These are phyloP conservation scores for Porphyrio hochstetteri DNA, from an alignment of 2,113 vertebrate genomes.

Conservation along the genomic window DNA sequence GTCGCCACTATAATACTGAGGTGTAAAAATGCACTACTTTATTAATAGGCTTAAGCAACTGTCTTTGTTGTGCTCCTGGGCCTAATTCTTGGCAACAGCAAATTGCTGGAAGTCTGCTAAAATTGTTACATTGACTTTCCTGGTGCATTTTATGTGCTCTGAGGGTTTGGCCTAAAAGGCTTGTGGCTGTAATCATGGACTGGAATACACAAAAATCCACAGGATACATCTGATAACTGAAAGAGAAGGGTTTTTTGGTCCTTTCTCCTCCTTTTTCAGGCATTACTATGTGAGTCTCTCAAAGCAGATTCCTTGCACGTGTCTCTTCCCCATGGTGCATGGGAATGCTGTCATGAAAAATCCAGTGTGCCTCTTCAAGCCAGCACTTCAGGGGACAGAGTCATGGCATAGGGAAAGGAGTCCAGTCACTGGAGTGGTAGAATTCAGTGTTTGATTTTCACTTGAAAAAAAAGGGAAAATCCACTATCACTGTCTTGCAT, in stretches of 20 bases:
- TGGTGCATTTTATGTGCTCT: not conserved
- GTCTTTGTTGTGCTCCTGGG: conserved; percentile 5
- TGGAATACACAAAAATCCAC: not conserved
- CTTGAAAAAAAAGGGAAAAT: not conserved
- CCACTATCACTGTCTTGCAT: not conserved
- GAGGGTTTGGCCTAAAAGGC: not conserved
- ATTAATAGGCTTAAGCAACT: not conserved
- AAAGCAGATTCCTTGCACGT: not conserved
- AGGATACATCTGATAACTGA: not conserved
- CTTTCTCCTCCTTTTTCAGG: not conserved
- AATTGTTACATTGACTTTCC: not conserved
- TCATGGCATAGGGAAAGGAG: not conserved
- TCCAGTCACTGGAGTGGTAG: not conserved
- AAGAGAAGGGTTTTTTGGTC: not conserved
- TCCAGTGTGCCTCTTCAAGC: not conserved
- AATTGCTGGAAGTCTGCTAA: not conserved
- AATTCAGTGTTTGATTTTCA: not conserved
- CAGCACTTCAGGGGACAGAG: not conserved
- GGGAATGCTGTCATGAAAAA: not conserved
- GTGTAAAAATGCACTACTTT: not conserved
- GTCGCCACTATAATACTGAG: not conserved
- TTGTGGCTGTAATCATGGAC: not conserved
- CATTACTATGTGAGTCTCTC: not conserved
- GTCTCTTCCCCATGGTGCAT: not conserved
- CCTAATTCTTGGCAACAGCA: not conserved